Evolutionary conservation across 2,888 invertebrate genomes (phyloP), one percentile per base, ranked within the genome.

Genomic region (Lasius platythorax): DNA sequence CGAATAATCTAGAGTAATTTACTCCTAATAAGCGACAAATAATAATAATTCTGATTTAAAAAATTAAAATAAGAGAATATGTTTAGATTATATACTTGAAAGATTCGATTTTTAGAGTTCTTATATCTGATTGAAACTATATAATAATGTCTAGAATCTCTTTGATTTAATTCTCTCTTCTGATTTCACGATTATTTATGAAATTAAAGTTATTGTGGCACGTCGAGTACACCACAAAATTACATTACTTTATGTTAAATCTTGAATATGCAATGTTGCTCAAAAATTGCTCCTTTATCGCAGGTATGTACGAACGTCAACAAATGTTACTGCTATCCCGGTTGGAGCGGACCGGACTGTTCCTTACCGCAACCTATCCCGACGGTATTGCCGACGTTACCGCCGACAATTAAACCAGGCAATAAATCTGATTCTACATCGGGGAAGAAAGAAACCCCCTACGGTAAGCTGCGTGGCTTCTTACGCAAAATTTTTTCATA

Each of bases 301-400:
- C 96, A 99, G 99, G 96, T 97, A 84, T 99, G 99, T 95, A 98
- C 99, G 18, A 99, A 99, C 95, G 96, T 97, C 89, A 98, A 99
- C 96, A 97, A 97, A 92, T 99, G 99, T 95, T 98, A 97, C 94
- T 99, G 99, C 96, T 96, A 97, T 93, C 96, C 96, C 88, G 99
- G 99, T 88, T 99, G 98, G 98, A 97, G 97, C 67, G 98, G 98
- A 66, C 96, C 97, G 43, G 98, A 98, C 95, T 99, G 99, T 95
- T 98, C 98, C 67, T 96, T 97, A 91, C 96, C 96, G 92, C 96
- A 97, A 92, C 97, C 97, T 83, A 95, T 97, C 88, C 97, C 97
- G 61, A 97, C 97, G 74, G 95, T 95, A 15, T 91, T 92, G 73
- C 95, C 96, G 88, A 95, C 96, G 87, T 96, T 96, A 85, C 95